Percentiles rank a stretch among this genome's conserved stretches.
Conservation (phyloP, 2,888 invertebrate genomes). For the Eilema griseolum region DNA sequence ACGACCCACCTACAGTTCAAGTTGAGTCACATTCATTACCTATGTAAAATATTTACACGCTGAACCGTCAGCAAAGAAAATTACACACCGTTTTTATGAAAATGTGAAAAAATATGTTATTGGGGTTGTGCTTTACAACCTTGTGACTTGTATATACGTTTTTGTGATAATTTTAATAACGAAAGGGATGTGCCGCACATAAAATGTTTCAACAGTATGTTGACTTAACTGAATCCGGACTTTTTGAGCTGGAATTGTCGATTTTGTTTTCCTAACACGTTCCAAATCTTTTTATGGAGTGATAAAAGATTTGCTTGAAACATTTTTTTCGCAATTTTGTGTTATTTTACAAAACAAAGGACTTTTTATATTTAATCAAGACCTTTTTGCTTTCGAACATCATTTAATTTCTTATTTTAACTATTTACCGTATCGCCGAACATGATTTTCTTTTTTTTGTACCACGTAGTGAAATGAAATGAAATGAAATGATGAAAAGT, state of each 20-base stretch:
- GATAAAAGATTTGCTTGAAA: not conserved
- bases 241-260: conserved; percentile 6
- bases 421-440: no score
- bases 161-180: conserved; percentile 23
- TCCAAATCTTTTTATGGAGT: not conserved
- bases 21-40: conserved; percentile 13
- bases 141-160: conserved; percentile 11
- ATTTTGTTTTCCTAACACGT: conserved; percentile 16
- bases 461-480: no score
- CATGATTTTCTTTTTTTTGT: no score
- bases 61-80: conserved; percentile 15
- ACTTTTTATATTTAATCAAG: not conserved
- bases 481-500: no score
- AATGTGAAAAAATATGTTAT: conserved; percentile 23
- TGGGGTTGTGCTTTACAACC: conserved; percentile 4
- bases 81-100: conserved; percentile 19
- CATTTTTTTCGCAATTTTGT: not conserved
- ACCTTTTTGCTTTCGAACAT: not conserved
- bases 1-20: conserved; percentile 10
- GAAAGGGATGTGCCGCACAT: conserved; percentile 14
- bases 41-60: conserved; percentile 19
- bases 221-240: conserved; percentile 3
- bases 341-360: not conserved
- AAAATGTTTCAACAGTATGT: conserved; percentile 12
- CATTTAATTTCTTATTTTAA: no score